Evolutionary conservation across 2,888 invertebrate species (phyloP).

Genomic region (Bellardia bayeri): DNA sequence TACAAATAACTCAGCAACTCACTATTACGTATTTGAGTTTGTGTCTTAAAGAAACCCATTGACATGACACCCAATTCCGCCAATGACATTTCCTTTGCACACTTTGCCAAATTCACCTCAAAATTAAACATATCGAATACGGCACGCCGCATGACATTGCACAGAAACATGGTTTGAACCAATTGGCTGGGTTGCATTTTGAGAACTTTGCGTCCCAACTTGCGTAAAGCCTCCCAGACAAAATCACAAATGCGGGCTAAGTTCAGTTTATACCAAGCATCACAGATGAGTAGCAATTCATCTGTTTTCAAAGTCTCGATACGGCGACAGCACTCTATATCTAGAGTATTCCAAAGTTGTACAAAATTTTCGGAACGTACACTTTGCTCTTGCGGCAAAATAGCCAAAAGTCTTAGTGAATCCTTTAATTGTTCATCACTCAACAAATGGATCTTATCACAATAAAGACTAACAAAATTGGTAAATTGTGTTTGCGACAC

Average conservation of each 20-base stretch:
- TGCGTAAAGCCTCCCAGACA: conserved; percentile 85
- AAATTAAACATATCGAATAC: conserved; percentile 88
- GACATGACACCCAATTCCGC: conserved; percentile 89
- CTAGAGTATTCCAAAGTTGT: conserved; percentile 88
- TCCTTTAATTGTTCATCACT: conserved; percentile 86
- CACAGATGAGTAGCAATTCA: conserved; percentile 86
- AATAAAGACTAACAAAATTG: conserved; percentile 79
- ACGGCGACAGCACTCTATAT: conserved; percentile 86
- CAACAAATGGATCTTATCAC: conserved; percentile 86
- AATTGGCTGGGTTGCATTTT: conserved; percentile 87
- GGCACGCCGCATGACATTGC: conserved; percentile 86
- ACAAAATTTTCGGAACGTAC: conserved; percentile 86
- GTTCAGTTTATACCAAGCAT: conserved; percentile 88
- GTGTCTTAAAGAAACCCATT: conserved; percentile 92
- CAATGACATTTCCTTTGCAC: conserved; percentile 86
- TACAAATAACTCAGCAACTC: conserved; percentile 85
- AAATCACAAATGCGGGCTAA: conserved; percentile 86
- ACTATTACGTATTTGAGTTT: conserved; percentile 86
- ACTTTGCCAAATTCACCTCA: conserved; percentile 86
- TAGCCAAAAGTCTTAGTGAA: conserved; percentile 85
- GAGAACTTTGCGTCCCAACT: conserved; percentile 86
- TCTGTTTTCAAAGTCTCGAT: conserved; percentile 85
- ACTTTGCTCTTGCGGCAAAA: conserved; percentile 85
- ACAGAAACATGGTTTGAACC: conserved; percentile 88
- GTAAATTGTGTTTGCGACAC: conserved; percentile 79